These are phyloP conservation scores for Sitta carolinensis DNA, from an alignment of 2,797 vertebrate species.

Conservation along the genomic window DNA sequence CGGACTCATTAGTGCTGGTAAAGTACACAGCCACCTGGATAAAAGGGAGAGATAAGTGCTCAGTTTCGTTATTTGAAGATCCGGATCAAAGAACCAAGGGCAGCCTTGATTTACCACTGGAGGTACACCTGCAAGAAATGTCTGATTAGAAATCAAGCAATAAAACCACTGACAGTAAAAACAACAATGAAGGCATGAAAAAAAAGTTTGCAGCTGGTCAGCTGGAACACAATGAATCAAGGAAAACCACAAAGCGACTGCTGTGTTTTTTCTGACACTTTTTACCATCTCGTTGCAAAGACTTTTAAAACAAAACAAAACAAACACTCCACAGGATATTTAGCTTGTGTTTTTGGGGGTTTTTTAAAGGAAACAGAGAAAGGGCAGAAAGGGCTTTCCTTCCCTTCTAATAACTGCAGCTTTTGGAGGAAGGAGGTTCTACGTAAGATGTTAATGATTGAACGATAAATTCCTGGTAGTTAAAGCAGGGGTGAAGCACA, in stretches of 20 bases:
- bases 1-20: not conserved
- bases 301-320: not conserved
- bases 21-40: slow-evolving; percentile 1
- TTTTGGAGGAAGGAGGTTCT: slow-evolving; percentile 14
- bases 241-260: not conserved
- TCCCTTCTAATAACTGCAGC: not conserved
- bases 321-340: not conserved
- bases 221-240: slow-evolving; percentile 30
- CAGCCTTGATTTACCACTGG: slow-evolving; percentile 6
- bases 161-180: slow-evolving; percentile 30
- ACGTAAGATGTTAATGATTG: not conserved
- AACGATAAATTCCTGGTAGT: slow-evolving; percentile 15
- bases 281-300: not conserved
- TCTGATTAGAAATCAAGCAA: not conserved
- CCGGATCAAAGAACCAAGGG: slow-evolving; percentile 7
- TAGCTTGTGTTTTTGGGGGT: not conserved
- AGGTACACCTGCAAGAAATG: slow-evolving; percentile 19
- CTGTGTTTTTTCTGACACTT: not conserved
- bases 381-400: not conserved
- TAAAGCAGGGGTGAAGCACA: not conserved
- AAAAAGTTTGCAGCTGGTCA: slow-evolving; percentile 34
- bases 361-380: not conserved
- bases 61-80: not conserved
- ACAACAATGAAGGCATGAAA: not conserved
- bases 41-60: not conserved